Conservation (phyloP, 1,140 invertebrate genomes). For the Rhynchophorus ferrugineus region DNA sequence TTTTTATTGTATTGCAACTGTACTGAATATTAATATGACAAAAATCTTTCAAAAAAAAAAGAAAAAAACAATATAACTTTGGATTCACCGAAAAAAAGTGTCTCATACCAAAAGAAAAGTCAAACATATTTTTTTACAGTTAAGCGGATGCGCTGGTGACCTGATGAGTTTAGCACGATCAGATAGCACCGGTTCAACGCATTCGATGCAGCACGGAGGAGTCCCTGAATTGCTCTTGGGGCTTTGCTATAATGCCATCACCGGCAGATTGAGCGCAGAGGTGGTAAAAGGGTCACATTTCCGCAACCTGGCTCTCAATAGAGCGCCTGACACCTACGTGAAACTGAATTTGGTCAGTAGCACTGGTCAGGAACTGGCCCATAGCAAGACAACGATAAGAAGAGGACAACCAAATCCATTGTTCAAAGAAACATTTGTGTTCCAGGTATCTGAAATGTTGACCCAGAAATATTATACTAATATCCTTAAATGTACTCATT, state of each 20-base stretch:
- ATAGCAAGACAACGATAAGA: constrained; percentile 83
- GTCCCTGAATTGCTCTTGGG: constrained; percentile 84
- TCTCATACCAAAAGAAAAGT: too few relatives aligned
- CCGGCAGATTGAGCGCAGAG: constrained; percentile 85
- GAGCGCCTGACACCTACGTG: constrained; percentile 87
- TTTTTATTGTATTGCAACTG: too few relatives aligned
- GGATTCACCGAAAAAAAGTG: too few relatives aligned
- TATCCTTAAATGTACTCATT: not conserved
- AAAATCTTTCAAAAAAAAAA: too few relatives aligned
- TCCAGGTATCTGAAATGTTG: constrained; percentile 72
- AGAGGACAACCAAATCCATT: constrained; percentile 89
- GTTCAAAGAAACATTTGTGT: constrained; percentile 94
- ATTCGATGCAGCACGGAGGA: constrained; percentile 83
- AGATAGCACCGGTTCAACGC: constrained; percentile 86
- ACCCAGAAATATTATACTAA: too few relatives aligned
- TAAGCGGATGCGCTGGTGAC: constrained; percentile 46
- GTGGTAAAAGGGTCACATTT: constrained; percentile 89
- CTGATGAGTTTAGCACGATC: constrained; percentile 76
- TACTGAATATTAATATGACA: too few relatives aligned
- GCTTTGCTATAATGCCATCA: constrained; percentile 86
- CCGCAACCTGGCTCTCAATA: constrained; percentile 61
- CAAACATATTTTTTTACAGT: too few relatives aligned
- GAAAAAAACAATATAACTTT: too few relatives aligned
- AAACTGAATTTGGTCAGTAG: constrained; percentile 86
- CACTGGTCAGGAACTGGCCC: constrained; percentile 84